Conservation (phyloP, 2,797 vertebrate genomes). For the Jordanella pulchra region DNA sequence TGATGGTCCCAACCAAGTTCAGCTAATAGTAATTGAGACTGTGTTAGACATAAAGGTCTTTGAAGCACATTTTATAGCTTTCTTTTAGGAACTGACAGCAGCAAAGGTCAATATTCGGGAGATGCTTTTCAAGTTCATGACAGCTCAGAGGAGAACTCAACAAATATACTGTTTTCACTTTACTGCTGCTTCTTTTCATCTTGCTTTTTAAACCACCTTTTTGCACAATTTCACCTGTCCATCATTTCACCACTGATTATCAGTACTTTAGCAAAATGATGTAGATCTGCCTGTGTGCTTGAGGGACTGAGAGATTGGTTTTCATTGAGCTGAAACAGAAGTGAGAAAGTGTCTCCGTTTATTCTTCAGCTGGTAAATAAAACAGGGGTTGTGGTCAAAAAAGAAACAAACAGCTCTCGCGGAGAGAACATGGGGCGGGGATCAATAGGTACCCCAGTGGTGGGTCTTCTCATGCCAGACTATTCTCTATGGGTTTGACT, state of each 20-base stretch:
- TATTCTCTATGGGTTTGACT: slow-evolving; percentile 71
- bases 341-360: slow-evolving; percentile 79
- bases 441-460: slow-evolving; percentile 80
- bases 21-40: slow-evolving; percentile 21
- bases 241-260: slow-evolving; percentile 79
- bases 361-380: slow-evolving; percentile 80
- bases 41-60: slow-evolving; percentile 33
- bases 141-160: slow-evolving; percentile 55
- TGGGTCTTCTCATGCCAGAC: slow-evolving; percentile 74
- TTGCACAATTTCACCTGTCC: slow-evolving; percentile 82
- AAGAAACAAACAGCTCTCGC: slow-evolving; percentile 81
- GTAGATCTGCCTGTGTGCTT: slow-evolving; percentile 77
- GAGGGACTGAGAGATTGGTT: slow-evolving; percentile 76
- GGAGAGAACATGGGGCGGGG: slow-evolving; percentile 70
- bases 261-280: slow-evolving; percentile 78
- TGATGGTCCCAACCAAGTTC: slow-evolving; percentile 9
- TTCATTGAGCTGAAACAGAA: slow-evolving; percentile 78
- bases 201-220: slow-evolving; percentile 56
- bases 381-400: slow-evolving; percentile 76
- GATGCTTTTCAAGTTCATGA: slow-evolving; percentile 61
- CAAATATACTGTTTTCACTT: slow-evolving; percentile 66
- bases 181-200: slow-evolving; percentile 57
- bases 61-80: slow-evolving; percentile 34
- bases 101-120: slow-evolving; percentile 59
- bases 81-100: slow-evolving; percentile 46